Conservation (phyloP, 2,888 invertebrate genomes). For the Sphecodes monilicornis region DNA sequence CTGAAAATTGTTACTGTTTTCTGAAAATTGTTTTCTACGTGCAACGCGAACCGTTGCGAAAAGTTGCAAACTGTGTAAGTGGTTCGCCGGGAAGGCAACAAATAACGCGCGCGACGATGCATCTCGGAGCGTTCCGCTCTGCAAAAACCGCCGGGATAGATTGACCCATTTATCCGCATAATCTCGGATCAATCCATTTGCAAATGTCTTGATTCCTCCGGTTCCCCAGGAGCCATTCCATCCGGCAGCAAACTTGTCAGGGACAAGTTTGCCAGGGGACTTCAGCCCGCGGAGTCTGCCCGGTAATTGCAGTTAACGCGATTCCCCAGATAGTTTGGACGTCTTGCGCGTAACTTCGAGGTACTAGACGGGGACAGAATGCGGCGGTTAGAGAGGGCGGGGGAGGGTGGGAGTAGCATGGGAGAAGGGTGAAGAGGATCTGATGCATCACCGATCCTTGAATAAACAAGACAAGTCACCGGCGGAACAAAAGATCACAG, state of each 20-base stretch:
- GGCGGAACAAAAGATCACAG: constrained; percentile 43
- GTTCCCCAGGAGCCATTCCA: constrained; percentile 23
- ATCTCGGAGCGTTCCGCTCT: not conserved
- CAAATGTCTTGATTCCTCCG: constrained; percentile 8
- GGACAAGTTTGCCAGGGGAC: constrained; percentile 51
- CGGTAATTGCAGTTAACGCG: constrained; percentile 66
- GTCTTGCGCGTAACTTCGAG: constrained; percentile 57
- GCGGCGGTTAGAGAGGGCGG: constrained; percentile 18
- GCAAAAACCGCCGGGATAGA: not conserved
- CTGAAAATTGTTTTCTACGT: no score
- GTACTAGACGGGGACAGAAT: not conserved
- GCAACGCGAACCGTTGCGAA: not conserved
- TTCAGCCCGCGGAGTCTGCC: constrained; percentile 39
- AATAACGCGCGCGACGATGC: not conserved
- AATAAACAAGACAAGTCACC: constrained; percentile 61
- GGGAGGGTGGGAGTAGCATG: not conserved
- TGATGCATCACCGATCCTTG: constrained; percentile 32
- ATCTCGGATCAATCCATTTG: not conserved
- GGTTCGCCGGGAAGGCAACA: not conserved
- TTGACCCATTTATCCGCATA: not conserved
- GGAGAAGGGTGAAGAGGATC: not conserved
- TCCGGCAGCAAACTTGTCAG: constrained; percentile 31
- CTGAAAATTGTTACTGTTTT: no score
- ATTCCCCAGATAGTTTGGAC: constrained; percentile 57
- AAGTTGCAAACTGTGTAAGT: not conserved